phyloP scores from a whole-genome alignment of 2,888 invertebrate species.

The Ferrisia virgata region DNA sequence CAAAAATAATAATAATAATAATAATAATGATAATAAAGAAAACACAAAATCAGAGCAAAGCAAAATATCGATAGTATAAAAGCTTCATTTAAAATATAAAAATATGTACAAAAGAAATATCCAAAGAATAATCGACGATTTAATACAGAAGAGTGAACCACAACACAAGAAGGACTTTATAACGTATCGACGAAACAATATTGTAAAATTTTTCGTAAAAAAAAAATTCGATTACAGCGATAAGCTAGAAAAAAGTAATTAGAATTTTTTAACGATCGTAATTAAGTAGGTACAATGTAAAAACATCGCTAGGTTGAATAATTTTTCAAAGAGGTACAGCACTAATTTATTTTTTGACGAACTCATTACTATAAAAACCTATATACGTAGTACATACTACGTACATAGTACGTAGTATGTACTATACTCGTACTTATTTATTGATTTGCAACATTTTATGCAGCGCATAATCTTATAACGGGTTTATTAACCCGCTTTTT shows the following conservation, averaged over 20 bases:
- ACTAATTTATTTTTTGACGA: too few relatives aligned
- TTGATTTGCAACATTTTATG: conserved; percentile 14
- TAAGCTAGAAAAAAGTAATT: not conserved
- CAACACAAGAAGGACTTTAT: too few relatives aligned
- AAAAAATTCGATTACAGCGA: not conserved
- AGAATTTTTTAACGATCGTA: not conserved
- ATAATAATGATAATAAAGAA: too few relatives aligned
- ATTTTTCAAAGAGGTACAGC: not conserved
- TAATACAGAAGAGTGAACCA: too few relatives aligned
- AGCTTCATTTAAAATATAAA: too few relatives aligned
- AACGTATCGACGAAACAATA: not conserved
- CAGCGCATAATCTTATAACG: not conserved
- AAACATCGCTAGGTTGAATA: not conserved
- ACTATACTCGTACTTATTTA: not conserved
- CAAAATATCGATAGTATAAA: too few relatives aligned
- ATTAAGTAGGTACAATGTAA: not conserved
- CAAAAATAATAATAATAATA: too few relatives aligned
- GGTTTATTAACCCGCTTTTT: not conserved
- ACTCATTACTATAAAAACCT: not conserved
- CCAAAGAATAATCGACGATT: too few relatives aligned
- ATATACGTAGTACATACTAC: not conserved
- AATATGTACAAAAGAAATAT: too few relatives aligned
- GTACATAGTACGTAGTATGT: not conserved
- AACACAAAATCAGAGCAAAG: too few relatives aligned
- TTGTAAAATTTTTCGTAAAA: not conserved